These are phyloP conservation scores for Notothenia rossii DNA, from an alignment of 2,113 vertebrate species.

Conservation along the genomic window DNA sequence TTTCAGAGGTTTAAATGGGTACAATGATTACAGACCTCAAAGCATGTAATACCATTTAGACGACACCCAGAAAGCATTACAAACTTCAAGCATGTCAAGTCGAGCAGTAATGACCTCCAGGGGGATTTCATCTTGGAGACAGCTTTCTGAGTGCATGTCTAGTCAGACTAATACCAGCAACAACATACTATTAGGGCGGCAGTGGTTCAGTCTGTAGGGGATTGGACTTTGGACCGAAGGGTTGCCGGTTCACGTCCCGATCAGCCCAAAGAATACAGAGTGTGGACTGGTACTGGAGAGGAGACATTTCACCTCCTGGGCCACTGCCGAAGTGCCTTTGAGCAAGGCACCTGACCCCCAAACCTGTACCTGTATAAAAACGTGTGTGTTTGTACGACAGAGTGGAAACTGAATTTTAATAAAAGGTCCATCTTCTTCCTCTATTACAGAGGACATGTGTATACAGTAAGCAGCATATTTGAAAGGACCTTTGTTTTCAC, in stretches of 20 bases:
- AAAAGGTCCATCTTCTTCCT: too few relatives aligned
- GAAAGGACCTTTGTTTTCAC: neutral
- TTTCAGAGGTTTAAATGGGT: conserved; percentile 32
- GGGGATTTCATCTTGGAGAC: conserved; percentile 30
- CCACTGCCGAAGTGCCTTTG: too few relatives aligned
- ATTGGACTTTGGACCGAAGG: too few relatives aligned
- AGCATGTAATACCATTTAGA: conserved; percentile 44
- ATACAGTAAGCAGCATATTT: neutral
- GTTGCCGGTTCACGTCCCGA: too few relatives aligned
- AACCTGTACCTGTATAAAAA: too few relatives aligned
- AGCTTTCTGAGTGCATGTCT: conserved; percentile 14
- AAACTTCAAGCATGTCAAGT: conserved; percentile 14
- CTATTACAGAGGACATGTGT: neutral
- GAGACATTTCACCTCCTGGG: too few relatives aligned
- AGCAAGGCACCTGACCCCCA: too few relatives aligned
- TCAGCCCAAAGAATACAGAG: too few relatives aligned
- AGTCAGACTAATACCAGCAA: conserved; percentile 37
- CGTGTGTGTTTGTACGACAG: too few relatives aligned
- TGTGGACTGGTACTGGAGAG: too few relatives aligned
- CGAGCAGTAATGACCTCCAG: conserved; percentile 49
- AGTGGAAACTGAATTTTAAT: too few relatives aligned
- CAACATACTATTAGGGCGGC: neutral
- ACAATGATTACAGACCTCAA: conserved; percentile 39
- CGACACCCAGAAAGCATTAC: conserved; percentile 32
- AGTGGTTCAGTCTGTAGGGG: too few relatives aligned